A percentile compares a stretch with the other conserved stretches of the same genome.
phyloP scores from a whole-genome alignment of 1,140 invertebrate species.

The Metaphire vulgaris region DNA sequence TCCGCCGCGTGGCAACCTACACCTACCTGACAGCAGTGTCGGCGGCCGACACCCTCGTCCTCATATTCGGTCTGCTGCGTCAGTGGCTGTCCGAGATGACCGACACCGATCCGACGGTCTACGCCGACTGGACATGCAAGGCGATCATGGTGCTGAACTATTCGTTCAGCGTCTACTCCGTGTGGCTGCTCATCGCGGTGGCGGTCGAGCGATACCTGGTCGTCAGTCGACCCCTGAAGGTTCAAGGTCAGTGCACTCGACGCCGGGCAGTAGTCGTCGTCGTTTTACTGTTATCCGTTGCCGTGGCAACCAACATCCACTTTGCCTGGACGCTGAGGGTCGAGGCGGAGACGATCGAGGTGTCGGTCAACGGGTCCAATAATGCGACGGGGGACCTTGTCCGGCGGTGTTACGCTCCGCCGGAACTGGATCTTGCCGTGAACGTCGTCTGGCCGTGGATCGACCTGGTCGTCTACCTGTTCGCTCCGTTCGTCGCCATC shows the following conservation, averaged over 20 bases:
- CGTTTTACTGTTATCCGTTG: background rate
- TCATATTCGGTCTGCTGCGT: conserved; percentile 41
- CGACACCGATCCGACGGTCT: conserved; percentile 25
- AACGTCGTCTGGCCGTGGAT: conserved; percentile 28
- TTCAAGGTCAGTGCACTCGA: conserved; percentile 30
- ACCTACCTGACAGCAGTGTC: conserved; percentile 41
- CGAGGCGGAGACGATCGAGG: conserved; percentile 21
- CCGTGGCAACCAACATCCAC: conserved; percentile 29
- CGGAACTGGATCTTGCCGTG: conserved; percentile 17
- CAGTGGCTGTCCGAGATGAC: conserved; percentile 42
- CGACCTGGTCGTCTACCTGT: conserved; percentile 20
- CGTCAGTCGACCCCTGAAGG: conserved; percentile 41
- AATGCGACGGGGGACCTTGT: conserved; percentile 1
- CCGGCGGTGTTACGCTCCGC: background rate
- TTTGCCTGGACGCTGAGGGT: conserved; percentile 29
- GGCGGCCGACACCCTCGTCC: conserved; percentile 41
- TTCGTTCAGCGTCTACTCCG: conserved; percentile 39
- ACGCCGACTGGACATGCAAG: conserved; percentile 42
- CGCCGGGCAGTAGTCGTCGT: conserved; percentile 17
- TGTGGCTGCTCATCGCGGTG: conserved; percentile 50
- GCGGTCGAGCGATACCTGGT: conserved; percentile 48
- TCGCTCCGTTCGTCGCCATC: background rate
- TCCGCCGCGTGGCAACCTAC: conserved; percentile 37
- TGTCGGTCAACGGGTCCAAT: conserved; percentile 11
- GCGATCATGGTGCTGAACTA: conserved; percentile 40